Evolutionary conservation across 2,888 invertebrate genomes (phyloP), one percentile per base, ranked within the genome.

Genomic region (Apotomis turbidana): DNA sequence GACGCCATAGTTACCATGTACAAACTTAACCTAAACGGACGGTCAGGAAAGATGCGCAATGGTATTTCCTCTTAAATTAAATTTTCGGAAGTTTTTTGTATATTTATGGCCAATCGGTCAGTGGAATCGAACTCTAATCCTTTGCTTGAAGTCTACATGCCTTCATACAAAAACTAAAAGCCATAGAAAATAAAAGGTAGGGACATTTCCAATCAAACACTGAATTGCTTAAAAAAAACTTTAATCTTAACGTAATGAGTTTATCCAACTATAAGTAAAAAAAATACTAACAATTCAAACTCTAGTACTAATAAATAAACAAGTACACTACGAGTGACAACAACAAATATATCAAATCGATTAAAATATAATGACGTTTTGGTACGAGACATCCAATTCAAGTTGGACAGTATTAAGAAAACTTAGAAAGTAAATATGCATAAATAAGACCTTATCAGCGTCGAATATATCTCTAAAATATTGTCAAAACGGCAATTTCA

Each of bases 331-430:
- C 49, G 62, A 74, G 70, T 71, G 60, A 67, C 38, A 62, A 71
- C 57, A 67, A 67, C 62, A 52, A 71, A 62, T 49, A 71, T 62
- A 71, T 67, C 62, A 62, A 60, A 69, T 59, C 61, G 51, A 76
- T 76, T 80, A 68, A 64, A 58, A 70, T 78, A 74, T 64, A 78
- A 81, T 79, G 75, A 77, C 74, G 87, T 81, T 90, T 90, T 91
- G 91, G 91, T 91, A 87, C 85, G 81, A 86, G 75, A 87, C 90
- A 90, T 90, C 91, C 90, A 90, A 90, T 90, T 78, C 67, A 74
- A 78, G 79, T 83, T 89, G 90, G 91, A 90, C 75, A 88, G 81
- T 13, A 27, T 60, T 38, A 46, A 66, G 70, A 76, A 69, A 62
- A 74, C 66, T 66, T 75, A 75, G 60, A 41, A 68, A 41, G 51